Evolutionary conservation across 2,888 invertebrate species (phyloP), one percentile per base, ranked within the genome.

Genomic region (Teleogryllus oceanicus): DNA sequence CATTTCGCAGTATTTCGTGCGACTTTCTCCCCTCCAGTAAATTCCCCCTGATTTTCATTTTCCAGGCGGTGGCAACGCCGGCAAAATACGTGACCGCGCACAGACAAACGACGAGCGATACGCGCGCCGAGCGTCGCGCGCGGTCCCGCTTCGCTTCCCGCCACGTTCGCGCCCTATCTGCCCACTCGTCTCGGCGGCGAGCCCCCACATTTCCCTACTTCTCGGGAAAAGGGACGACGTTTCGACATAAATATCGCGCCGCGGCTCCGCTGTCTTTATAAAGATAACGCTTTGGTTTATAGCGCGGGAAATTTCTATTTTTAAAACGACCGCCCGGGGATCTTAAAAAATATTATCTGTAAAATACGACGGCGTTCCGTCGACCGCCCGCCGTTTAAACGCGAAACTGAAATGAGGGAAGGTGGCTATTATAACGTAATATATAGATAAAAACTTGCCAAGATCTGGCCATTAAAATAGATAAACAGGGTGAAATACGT

Each of bases 271-370:
- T 62, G 62, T 62, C 62, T 62, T 62, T 62, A 62, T 62, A 62
- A 62, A 62, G 62, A 62, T 62, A 62, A 62, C 62, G 62, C 62
- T 62, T 62, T 62, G 62, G 16, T 62, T 62, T 62, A 62, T 62
- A 62, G 62, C 13, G 62, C 62, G n/a, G 62, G 62, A 62, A 62
- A 62, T 62, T 62, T 62, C 62, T 62, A 62, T 62, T 62, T 62
- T 62, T 62, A 62, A 62, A 62, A 62, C 62, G 62, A 62, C n/a
- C 62, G 62, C 62, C n/a, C 62, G 62, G 62, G 62, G 62, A 62
- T 18, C n/a, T n/a, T 62, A 62, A 62, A 62, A 62, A 62, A 62
- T 62, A 62, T 62, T n/a, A 62, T 62, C 62, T n/a, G 62, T 62
- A 62, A 62, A 62, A 62, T 62, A 62, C 62, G 62, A 62, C 62